Evolutionary conservation across 92 coral and sea anemone species (phyloP).

Genomic region (Micromussa lordhowensis): DNA sequence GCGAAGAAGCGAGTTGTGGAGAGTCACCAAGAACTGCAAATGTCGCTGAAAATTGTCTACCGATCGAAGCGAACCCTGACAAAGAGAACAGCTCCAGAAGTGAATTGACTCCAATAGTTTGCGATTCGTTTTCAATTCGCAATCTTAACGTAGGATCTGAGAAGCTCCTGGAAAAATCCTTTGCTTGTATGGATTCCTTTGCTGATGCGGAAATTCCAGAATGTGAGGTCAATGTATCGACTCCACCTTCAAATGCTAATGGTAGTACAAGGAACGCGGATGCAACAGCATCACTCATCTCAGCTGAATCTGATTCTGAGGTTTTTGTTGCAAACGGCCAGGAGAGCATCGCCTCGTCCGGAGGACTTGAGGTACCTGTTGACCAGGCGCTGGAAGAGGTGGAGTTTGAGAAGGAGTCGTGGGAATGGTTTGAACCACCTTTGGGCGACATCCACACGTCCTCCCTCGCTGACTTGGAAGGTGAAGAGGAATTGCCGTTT

Average conservation of each 20-base stretch:
- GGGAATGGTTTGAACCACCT: background rate
- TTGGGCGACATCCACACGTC: background rate
- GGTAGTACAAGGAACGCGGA: background rate
- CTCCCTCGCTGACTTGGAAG: slow-evolving; percentile 3
- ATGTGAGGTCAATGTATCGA: background rate
- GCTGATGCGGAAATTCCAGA: background rate
- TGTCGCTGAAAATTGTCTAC: background rate
- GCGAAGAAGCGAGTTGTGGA: background rate
- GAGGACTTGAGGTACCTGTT: background rate
- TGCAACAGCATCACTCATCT: background rate
- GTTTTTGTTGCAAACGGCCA: slow-evolving; percentile 23
- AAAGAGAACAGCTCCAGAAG: slow-evolving; percentile 8
- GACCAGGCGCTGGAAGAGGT: slow-evolving; percentile 20
- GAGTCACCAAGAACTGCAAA: background rate
- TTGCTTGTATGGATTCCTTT: background rate
- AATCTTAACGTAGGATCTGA: slow-evolving; percentile 31
- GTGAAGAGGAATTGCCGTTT: slow-evolving; percentile 1
- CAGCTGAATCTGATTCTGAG: slow-evolving; percentile 3
- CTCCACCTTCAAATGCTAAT: background rate
- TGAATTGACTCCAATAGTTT: slow-evolving; percentile 20
- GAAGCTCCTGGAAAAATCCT: slow-evolving; percentile 29
- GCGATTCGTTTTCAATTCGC: slow-evolving; percentile 29
- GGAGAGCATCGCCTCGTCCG: background rate
- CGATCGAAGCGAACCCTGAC: background rate
- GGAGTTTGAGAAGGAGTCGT: background rate